phyloP scores from a whole-genome alignment of 1,140 invertebrate species.

The Vanessa tameamea region DNA sequence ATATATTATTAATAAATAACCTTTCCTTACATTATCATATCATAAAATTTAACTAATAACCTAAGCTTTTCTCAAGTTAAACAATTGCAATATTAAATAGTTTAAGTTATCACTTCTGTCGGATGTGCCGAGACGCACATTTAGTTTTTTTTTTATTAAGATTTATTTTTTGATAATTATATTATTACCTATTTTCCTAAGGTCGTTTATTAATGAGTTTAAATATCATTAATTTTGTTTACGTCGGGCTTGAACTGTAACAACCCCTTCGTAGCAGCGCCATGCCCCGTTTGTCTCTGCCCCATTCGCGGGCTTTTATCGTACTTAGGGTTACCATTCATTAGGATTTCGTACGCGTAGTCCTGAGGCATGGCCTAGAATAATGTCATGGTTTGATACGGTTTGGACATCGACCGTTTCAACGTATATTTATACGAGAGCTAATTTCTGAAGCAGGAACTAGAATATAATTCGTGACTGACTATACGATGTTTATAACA shows the following conservation, averaged over 20 bases:
- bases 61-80: too few relatives aligned
- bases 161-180: too few relatives aligned
- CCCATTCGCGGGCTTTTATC: constrained; percentile 51
- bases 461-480: too few relatives aligned
- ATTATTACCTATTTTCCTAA: not conserved
- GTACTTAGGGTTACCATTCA: constrained; percentile 43
- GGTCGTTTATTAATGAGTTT: constrained; percentile 6
- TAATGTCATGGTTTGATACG: constrained; percentile 43
- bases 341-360: constrained; percentile 45
- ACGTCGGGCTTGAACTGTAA: constrained; percentile 4
- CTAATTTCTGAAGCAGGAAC: too few relatives aligned
- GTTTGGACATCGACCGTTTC: constrained; percentile 29
- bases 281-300: constrained; percentile 40
- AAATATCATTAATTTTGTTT: constrained; percentile 24
- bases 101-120: too few relatives aligned
- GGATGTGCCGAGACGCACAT: too few relatives aligned
- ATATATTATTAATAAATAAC: too few relatives aligned
- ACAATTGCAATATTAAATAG: too few relatives aligned
- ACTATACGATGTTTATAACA: too few relatives aligned
- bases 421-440: constrained; percentile 7
- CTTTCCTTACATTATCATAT: too few relatives aligned
- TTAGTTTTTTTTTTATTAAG: too few relatives aligned
- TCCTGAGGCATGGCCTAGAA: constrained; percentile 33
- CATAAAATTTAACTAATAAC: too few relatives aligned
- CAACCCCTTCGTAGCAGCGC: constrained; percentile 33